These are phyloP conservation scores for Chrysolina oricalcia DNA, from an alignment of 2,888 invertebrate genomes.

Conservation along the genomic window DNA sequence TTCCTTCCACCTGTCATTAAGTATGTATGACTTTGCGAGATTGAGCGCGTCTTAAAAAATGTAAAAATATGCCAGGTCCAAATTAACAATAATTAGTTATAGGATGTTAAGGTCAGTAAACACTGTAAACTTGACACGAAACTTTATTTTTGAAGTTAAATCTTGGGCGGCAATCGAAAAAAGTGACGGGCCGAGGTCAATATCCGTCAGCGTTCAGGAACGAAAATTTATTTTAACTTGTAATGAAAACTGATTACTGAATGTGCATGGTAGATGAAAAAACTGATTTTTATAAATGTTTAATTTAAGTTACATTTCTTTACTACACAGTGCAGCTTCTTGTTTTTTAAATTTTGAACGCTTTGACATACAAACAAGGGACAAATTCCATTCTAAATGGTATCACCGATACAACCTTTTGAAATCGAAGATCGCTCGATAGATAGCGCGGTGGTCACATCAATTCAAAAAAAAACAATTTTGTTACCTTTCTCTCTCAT, in stretches of 20 bases:
- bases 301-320: too few relatives aligned
- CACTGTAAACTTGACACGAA: slow-evolving; percentile 50
- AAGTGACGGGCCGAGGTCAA: slow-evolving; percentile 42
- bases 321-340: too few relatives aligned
- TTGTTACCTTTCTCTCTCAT: too few relatives aligned
- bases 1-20: slow-evolving; percentile 31
- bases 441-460: too few relatives aligned
- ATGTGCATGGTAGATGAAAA: too few relatives aligned
- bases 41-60: slow-evolving; percentile 11
- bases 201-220: not conserved
- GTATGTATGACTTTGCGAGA: slow-evolving; percentile 20
- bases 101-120: slow-evolving; percentile 49
- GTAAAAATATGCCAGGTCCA: slow-evolving; percentile 8
- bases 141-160: slow-evolving; percentile 41
- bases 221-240: not conserved
- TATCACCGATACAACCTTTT: too few relatives aligned
- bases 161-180: slow-evolving; percentile 36
- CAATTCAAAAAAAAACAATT: too few relatives aligned
- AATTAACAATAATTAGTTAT: slow-evolving; percentile 34
- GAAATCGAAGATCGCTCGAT: too few relatives aligned
- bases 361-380: too few relatives aligned
- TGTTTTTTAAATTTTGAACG: too few relatives aligned
- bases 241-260: not conserved
- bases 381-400: too few relatives aligned
- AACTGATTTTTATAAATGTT: too few relatives aligned